A percentile compares a stretch with the other conserved stretches of the same genome.
Evolutionary conservation across 2,113 vertebrate genomes (phyloP).

Genomic region (Oreotrochilus melanogaster): DNA sequence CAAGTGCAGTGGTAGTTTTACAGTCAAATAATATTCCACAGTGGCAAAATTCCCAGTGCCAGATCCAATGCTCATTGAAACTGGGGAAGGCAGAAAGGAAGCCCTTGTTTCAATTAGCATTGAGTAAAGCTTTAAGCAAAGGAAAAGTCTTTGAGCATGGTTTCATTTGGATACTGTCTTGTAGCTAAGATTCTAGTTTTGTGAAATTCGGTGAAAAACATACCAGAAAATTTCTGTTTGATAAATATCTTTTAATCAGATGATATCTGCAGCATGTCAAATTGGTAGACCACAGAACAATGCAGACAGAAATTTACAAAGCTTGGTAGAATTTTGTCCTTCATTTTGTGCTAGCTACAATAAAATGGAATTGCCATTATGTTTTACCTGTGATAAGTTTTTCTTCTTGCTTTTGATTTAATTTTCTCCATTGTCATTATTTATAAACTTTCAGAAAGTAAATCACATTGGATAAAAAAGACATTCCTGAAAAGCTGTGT

Average conservation of each 20-base stretch:
- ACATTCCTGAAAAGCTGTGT: background rate
- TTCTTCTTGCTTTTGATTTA: background rate
- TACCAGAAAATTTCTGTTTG: rapidly evolving
- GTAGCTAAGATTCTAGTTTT: background rate
- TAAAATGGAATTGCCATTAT: background rate
- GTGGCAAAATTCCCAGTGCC: background rate
- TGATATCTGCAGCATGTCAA: background rate
- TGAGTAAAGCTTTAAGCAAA: background rate
- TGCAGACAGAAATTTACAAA: background rate
- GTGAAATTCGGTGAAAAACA: background rate
- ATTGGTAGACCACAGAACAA: background rate
- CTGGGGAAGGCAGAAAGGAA: background rate
- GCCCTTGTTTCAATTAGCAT: background rate
- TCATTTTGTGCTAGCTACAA: background rate
- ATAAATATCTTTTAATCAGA: background rate
- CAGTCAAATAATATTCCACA: background rate
- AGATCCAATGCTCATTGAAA: background rate
- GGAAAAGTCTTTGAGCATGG: background rate
- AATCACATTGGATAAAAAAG: background rate
- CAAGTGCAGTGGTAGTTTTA: background rate
- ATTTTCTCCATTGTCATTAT: background rate
- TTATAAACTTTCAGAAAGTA: background rate
- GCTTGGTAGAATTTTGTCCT: background rate
- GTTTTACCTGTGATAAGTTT: background rate
- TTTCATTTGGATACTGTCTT: background rate